Base-by-base conservation (phyloP, 2,797 vertebrate genomes). In the Dendrocincla fuliginosa region DNA sequence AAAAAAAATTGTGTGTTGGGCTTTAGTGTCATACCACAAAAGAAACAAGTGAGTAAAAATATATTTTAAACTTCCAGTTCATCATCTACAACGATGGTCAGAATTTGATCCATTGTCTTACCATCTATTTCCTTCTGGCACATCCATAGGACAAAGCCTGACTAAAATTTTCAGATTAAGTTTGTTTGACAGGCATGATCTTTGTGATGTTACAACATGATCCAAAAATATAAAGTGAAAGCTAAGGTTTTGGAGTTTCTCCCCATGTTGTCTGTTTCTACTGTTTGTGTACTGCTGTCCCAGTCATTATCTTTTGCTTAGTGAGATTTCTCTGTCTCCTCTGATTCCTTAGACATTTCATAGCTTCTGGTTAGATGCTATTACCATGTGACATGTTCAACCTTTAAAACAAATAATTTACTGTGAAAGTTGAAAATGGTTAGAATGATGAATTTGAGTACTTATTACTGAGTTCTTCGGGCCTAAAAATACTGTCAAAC, bases 391-490 rank as follows among this genome's bases (percentile, higher is more conserved):
- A 85, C 52, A 61, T 55, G 61, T 65, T 95, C 93, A 95, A 88
- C 64, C 90, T 96, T 97, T 95, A 93, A 84, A 97, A 88, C 42
- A 94, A 96, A 84, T 94, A 86, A 91, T 93, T 94, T 91, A 90
- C 44, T 90, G 52, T 87, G 91, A 97, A 95, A 87, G 68, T 69
- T 94, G 83, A 74, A 74, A 85, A 85, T 71, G 78, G 87, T 79
- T 93, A 91, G 63, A 96, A 81, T 65, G 30, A 86, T 88, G 27
- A 69, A 76, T 90, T 82, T 28, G 32, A 92, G 75, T 84, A 64
- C 81, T 90, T 84, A 78, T 77, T 74, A 53, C n/a, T 0, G 16
- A 75, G 42, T 52, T 74, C 79, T 91, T 93, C 55, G 32, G 78
- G 79, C 63, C 70, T 91, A 70, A 86, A 95, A 92, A 53, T 41